These are phyloP conservation scores for Poecilia gillii DNA, from an alignment of 2,797 vertebrate species.

Conservation along the genomic window DNA sequence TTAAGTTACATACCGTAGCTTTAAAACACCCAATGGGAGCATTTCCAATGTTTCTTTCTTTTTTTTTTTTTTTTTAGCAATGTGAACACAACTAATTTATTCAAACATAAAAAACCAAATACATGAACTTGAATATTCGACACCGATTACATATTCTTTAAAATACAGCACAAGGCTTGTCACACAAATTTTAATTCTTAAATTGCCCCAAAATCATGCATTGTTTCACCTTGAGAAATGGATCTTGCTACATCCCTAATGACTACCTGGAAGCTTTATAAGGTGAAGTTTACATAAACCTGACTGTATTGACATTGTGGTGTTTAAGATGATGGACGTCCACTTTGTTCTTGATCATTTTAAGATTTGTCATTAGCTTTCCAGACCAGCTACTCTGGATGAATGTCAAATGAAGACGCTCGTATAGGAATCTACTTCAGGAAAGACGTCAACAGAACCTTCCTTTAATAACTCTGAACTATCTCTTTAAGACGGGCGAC, in stretches of 20 bases:
- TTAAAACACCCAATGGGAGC: neutral
- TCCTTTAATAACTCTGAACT: neutral
- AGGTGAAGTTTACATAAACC: neutral
- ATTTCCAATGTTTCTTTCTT: neutral
- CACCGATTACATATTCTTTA: neutral
- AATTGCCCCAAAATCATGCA: neutral
- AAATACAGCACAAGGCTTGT: neutral
- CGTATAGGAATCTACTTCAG: neutral
- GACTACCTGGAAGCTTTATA: neutral
- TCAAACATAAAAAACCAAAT: neutral
- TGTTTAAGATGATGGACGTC: neutral
- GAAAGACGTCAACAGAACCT: neutral
- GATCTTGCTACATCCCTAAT: neutral
- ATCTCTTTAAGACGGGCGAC: conserved; percentile 20
- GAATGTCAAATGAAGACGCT: neutral
- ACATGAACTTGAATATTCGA: neutral
- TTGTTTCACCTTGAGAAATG: neutral
- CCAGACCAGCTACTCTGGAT: neutral
- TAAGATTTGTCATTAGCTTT: neutral
- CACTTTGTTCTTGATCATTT: neutral
- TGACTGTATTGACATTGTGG: neutral
- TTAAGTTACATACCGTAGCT: no score
- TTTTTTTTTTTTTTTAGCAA: neutral
- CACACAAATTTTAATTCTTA: neutral
- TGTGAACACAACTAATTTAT: neutral